Percentiles rank a stretch among this genome's conserved stretches.
These are phyloP conservation scores for Lissonota sp. DNA, from an alignment of 2,888 invertebrate species.

Conservation along the genomic window DNA sequence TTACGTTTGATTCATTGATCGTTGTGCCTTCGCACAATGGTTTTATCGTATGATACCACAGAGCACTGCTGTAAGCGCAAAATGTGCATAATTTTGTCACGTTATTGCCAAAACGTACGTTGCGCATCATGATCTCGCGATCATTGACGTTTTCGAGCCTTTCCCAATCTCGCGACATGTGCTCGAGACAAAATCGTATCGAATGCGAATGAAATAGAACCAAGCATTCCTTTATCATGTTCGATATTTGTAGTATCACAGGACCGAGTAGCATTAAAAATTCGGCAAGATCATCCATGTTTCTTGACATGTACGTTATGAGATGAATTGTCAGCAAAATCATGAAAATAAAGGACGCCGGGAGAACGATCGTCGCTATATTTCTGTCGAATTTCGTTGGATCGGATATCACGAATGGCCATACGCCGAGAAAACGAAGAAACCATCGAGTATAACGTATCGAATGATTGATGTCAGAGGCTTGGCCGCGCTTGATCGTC, in stretches of 20 bases:
- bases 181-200: constrained; percentile 61
- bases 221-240: constrained; percentile 49
- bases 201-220: constrained; percentile 45
- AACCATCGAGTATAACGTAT: constrained; percentile 59
- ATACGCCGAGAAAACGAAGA: constrained; percentile 58
- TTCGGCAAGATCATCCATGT: constrained; percentile 29
- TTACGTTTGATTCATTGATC: constrained; percentile 52
- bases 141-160: constrained; percentile 38
- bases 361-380: constrained; percentile 31
- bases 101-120: constrained; percentile 62
- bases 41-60: constrained; percentile 54
- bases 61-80: constrained; percentile 55
- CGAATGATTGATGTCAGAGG: constrained; percentile 15
- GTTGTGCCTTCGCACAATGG: constrained; percentile 61
- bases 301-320: constrained; percentile 32
- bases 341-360: constrained; percentile 35
- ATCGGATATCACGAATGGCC: constrained; percentile 50
- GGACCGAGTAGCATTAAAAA: constrained; percentile 49
- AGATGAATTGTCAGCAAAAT: constrained; percentile 27
- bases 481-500: neutral
- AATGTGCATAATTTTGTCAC: constrained; percentile 63
- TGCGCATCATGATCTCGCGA: constrained; percentile 53
- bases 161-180: constrained; percentile 70
- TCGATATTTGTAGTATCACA: constrained; percentile 51
- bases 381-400: constrained; percentile 32